These are phyloP conservation scores for Diachasmimorpha longicaudata DNA, from an alignment of 1,140 invertebrate species.

Conservation along the genomic window DNA sequence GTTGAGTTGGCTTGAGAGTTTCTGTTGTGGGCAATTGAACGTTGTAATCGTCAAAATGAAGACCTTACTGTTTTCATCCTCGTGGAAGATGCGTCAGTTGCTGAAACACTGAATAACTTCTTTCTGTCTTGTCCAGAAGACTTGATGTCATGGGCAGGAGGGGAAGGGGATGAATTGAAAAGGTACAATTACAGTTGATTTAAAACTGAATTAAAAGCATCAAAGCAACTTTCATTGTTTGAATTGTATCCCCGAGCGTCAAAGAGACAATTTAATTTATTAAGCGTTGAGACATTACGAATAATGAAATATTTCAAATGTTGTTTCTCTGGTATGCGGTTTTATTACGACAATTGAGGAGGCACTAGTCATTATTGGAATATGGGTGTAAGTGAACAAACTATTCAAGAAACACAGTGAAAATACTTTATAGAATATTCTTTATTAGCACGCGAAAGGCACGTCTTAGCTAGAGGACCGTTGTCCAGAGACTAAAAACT, in stretches of 20 bases:
- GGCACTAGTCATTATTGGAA: no score
- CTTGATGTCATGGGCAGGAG: neutral
- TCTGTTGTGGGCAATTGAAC: neutral
- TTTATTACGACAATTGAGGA: neutral
- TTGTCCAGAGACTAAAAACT: no score
- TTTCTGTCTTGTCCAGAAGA: neutral
- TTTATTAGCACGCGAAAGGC: no score
- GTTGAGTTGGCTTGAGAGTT: neutral
- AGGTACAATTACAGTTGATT: neutral
- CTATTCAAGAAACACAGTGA: no score
- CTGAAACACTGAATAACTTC: neutral
- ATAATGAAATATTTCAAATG: neutral
- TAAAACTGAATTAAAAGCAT: neutral
- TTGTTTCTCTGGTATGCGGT: neutral
- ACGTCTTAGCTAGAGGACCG: no score
- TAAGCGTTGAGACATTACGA: neutral
- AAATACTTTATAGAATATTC: no score
- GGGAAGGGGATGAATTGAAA: neutral
- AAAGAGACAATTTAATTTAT: neutral
- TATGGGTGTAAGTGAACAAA: no score
- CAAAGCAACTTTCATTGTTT: neutral
- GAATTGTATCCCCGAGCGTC: neutral
- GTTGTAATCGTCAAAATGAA: neutral
- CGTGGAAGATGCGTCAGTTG: neutral
- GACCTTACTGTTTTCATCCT: neutral